phyloP scores from a whole-genome alignment of 2,888 invertebrate genomes.

The Xestia c-nigrum region DNA sequence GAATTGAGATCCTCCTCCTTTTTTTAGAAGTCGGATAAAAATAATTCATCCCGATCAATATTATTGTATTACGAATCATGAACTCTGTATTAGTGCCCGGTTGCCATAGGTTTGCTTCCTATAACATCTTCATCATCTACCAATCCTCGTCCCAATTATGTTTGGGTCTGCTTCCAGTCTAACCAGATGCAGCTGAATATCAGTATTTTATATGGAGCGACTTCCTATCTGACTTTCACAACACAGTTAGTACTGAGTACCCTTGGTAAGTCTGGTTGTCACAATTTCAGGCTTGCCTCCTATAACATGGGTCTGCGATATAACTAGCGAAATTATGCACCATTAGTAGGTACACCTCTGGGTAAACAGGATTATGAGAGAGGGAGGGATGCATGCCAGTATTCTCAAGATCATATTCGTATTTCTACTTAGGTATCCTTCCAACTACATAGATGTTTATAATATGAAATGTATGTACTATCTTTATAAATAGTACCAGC shows the following conservation, averaged over 20 bases:
- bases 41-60: not conserved
- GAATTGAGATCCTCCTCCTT: no score
- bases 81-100: not conserved
- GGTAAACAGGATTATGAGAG: not conserved
- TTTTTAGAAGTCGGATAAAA: no score
- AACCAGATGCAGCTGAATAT: no score
- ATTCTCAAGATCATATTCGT: not conserved
- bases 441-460: not conserved
- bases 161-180: no score
- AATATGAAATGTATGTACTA: constrained; percentile 1
- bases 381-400: not conserved
- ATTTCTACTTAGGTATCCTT: not conserved
- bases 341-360: no score
- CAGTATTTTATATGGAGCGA: no score
- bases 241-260: no score
- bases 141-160: no score
- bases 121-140: not conserved
- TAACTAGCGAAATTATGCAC: not conserved
- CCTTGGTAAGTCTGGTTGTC: no score
- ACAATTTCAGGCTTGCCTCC: not conserved
- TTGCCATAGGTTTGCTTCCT: not conserved
- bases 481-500: not conserved
- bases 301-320: not conserved
- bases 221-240: no score
- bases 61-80: not conserved